Percentiles rank a stretch among this genome's conserved stretches.
Conservation (phyloP, 2,113 vertebrate species). For the Reinhardtius hippoglossoides region DNA sequence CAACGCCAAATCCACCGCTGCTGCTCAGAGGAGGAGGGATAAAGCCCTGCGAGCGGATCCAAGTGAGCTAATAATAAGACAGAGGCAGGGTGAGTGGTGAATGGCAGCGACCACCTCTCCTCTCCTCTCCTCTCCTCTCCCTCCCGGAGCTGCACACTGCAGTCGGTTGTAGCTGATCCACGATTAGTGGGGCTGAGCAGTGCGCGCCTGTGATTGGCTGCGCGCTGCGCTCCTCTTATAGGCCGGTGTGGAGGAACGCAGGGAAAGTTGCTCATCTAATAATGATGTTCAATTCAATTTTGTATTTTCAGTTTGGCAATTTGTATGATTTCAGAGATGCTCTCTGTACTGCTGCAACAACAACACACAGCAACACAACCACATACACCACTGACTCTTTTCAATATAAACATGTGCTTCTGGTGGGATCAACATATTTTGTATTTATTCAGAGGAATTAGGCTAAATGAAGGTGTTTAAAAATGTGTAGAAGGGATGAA, state of each 20-base stretch:
- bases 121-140: conserved; percentile 32
- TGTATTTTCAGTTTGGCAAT: background rate
- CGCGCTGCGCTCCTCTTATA: conserved; percentile 58
- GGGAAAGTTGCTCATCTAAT: conserved; percentile 40
- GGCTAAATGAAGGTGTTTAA: no score
- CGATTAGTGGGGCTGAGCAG: conserved; percentile 70
- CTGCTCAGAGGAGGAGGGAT: conserved; percentile 23
- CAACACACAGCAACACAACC: background rate
- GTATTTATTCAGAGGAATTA: no score
- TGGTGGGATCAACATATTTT: no score
- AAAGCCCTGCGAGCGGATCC: background rate
- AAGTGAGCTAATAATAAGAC: conserved; percentile 67
- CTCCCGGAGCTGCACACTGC: conserved; percentile 67
- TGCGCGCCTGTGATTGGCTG: conserved; percentile 73
- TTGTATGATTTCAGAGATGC: background rate
- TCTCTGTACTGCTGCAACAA: background rate
- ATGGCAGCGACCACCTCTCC: conserved; percentile 38
- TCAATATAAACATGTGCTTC: background rate
- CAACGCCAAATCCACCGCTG: conserved; percentile 34
- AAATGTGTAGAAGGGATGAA: no score
- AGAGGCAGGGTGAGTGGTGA: conserved; percentile 44
- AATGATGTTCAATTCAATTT: background rate
- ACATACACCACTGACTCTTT: no score
- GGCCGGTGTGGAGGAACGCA: conserved; percentile 34
- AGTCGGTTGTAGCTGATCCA: conserved; percentile 75